Evolutionary conservation across 2,888 invertebrate genomes (phyloP).

Genomic region (Fragum sueziense): DNA sequence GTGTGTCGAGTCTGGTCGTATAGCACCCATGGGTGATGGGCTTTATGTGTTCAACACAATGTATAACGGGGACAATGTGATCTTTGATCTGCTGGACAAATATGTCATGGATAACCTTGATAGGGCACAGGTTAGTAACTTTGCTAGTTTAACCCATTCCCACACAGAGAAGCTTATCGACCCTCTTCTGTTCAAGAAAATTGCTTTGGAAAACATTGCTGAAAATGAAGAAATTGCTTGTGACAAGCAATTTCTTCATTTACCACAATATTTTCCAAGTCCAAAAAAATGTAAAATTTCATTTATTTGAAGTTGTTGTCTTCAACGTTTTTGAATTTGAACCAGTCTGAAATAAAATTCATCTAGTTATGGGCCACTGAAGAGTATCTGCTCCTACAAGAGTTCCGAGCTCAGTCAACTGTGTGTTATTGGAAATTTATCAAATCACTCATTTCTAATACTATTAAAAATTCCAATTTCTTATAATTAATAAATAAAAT

Average conservation of each 20-base stretch:
- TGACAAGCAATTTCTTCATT: not conserved
- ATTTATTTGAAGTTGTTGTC: no score
- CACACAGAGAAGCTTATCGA: no score
- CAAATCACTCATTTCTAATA: no score
- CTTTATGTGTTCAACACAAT: constrained; percentile 77
- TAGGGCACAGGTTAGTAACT: constrained; percentile 58
- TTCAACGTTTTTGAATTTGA: no score
- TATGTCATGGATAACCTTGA: constrained; percentile 74
- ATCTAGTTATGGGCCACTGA: constrained; percentile 81
- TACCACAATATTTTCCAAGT: no score
- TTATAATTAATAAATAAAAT: no score
- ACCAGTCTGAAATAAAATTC: no score
- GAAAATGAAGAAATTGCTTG: not conserved
- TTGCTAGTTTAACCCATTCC: not conserved
- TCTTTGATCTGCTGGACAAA: constrained; percentile 78
- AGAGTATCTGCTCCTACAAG: constrained; percentile 79
- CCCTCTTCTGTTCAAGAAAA: not conserved
- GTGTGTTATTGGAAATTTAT: no score
- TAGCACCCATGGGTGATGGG: constrained; percentile 80
- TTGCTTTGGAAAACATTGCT: not conserved
- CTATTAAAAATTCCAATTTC: no score
- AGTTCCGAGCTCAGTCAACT: constrained; percentile 77
- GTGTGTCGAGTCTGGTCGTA: constrained; percentile 77
- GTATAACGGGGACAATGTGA: constrained; percentile 71
- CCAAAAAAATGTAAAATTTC: no score